Conservation (phyloP, 2,113 vertebrate genomes). For the Vulpes ferrilata region DNA sequence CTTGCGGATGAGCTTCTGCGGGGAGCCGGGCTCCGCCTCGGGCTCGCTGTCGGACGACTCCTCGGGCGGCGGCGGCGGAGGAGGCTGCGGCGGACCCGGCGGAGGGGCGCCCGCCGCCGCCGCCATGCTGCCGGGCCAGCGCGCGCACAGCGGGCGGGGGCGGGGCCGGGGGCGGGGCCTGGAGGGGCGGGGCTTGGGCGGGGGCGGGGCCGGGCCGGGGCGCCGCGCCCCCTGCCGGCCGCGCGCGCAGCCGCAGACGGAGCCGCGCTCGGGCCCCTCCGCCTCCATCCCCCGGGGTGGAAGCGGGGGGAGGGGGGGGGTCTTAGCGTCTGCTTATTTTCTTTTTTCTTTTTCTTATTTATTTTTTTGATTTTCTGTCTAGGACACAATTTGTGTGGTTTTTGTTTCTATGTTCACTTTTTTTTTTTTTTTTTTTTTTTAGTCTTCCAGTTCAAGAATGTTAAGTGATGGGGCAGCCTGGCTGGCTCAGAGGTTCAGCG, state of each 20-base stretch:
- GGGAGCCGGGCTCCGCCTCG: slow-evolving; percentile 95
- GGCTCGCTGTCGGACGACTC: slow-evolving; percentile 98
- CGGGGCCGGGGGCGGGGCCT: slow-evolving; percentile 39
- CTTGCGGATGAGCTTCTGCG: slow-evolving; percentile 97
- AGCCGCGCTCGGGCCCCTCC: no score
- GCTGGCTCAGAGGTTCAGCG: no score
- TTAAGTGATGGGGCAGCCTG: no score
- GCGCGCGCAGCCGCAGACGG: slow-evolving; percentile 44
- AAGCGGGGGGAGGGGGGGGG: no score
- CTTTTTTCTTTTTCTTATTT: no score
- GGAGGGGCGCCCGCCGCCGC: slow-evolving; percentile 76
- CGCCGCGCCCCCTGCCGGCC: not conserved
- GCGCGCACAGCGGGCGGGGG: slow-evolving; percentile 82
- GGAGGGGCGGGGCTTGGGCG: not conserved
- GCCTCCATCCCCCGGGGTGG: not conserved
- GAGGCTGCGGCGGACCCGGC: slow-evolving; percentile 82
- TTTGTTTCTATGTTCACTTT: not conserved
- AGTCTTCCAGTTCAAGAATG: not conserved
- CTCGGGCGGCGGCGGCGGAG: slow-evolving; percentile 90
- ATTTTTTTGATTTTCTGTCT: not conserved
- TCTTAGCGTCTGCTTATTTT: not conserved
- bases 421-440: not conserved
- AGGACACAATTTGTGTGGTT: not conserved
- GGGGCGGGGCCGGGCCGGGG: not conserved
- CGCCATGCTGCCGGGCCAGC: slow-evolving; percentile 80